A percentile compares a stretch with the other conserved stretches of the same genome.
Evolutionary conservation across 30 jellyfish, hydroid and myxozoan genomes (phyloP).

Genomic region (Aurelia sp.): DNA sequence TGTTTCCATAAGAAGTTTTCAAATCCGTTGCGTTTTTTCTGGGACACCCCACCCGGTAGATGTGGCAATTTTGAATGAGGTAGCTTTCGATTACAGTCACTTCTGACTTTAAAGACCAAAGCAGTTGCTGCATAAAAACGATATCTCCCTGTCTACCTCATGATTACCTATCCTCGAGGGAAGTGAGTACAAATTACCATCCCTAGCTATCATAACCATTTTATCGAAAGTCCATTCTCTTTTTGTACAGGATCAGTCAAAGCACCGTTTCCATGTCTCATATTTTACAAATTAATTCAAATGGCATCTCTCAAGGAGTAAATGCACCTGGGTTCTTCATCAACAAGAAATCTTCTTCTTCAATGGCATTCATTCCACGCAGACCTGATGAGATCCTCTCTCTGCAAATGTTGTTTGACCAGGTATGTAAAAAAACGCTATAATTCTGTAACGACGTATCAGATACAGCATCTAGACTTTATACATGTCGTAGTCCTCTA

Average conservation of each 20-base stretch:
- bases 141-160: too few species aligned
- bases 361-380: conserved; percentile 32
- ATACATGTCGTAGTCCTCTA: too few species aligned
- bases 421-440: background rate
- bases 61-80: too few species aligned
- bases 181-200: background rate
- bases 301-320: conserved; percentile 5
- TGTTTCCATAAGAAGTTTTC: too few species aligned
- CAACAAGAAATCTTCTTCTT: conserved; percentile 28
- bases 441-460: too few species aligned
- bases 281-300: background rate
- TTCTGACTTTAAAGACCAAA: too few species aligned
- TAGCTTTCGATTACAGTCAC: too few species aligned
- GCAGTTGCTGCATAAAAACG: too few species aligned
- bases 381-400: background rate
- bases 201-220: background rate
- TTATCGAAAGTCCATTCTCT: background rate
- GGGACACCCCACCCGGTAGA: too few species aligned
- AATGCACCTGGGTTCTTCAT: conserved; percentile 34
- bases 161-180: too few species aligned
- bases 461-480: too few species aligned
- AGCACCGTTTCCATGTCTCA: conserved; percentile 25
- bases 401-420: background rate
- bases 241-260: conserved; percentile 7
- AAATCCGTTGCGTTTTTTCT: too few species aligned